Evolutionary conservation across 2,888 invertebrate genomes (phyloP).

Genomic region (Anaspis maculata): DNA sequence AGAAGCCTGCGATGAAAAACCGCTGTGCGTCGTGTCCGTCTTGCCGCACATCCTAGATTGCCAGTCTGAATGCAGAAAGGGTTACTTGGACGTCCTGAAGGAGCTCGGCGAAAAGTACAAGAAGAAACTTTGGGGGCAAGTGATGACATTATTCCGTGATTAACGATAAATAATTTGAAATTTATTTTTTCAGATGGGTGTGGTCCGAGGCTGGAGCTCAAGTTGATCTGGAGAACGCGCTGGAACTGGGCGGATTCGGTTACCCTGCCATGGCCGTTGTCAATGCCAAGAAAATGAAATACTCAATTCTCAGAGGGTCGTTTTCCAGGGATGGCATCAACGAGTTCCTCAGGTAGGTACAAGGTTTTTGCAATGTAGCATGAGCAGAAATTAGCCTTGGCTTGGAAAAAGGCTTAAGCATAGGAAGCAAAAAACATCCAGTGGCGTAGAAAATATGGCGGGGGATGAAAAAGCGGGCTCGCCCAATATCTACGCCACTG

Average conservation of each 20-base stretch:
- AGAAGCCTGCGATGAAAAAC: slow-evolving; percentile 73
- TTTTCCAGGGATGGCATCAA: slow-evolving; percentile 93
- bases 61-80: slow-evolving; percentile 82
- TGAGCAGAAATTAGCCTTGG: too few species aligned
- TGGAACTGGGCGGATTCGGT: slow-evolving; percentile 96
- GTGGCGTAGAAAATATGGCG: too few species aligned
- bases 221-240: slow-evolving; percentile 69
- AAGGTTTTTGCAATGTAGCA: too few species aligned
- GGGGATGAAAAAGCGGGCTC: too few species aligned
- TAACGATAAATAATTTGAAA: slow-evolving; percentile 29
- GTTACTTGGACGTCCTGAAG: slow-evolving; percentile 68
- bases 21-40: slow-evolving; percentile 85
- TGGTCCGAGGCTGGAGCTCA: slow-evolving; percentile 94
- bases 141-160: too few species aligned
- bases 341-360: slow-evolving; percentile 83
- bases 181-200: slow-evolving; percentile 55
- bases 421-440: too few species aligned
- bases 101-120: slow-evolving; percentile 84
- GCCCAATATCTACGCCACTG: too few species aligned
- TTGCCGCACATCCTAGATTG: slow-evolving; percentile 96
- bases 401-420: too few species aligned
- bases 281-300: slow-evolving; percentile 95
- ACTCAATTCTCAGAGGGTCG: slow-evolving; percentile 83
- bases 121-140: slow-evolving; percentile 80
- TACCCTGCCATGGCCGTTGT: slow-evolving; percentile 98